Percentiles rank a stretch among this genome's conserved stretches.
Evolutionary conservation across 2,888 invertebrate genomes (phyloP).

Genomic region (Dryocosmus kuriphilus): DNA sequence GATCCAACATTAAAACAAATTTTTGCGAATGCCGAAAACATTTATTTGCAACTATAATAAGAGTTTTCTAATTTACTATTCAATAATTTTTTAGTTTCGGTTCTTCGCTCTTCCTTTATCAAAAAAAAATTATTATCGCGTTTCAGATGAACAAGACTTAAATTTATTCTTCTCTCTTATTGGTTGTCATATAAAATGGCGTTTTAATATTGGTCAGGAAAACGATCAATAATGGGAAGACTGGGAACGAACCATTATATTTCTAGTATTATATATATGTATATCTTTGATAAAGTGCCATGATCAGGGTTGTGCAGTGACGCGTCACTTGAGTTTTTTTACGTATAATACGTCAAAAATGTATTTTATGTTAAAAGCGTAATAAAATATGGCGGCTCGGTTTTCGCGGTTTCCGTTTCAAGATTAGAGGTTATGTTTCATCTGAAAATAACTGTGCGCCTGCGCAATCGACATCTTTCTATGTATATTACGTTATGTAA

Average conservation of each 20-base stretch:
- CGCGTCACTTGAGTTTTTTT: no score
- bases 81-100: background rate
- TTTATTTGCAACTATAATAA: background rate
- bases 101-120: background rate
- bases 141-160: background rate
- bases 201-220: background rate
- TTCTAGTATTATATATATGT: no score
- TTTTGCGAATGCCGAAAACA: background rate
- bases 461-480: no score
- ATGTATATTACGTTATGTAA: no score
- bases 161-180: background rate
- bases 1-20: background rate
- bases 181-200: background rate
- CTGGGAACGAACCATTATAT: slow-evolving; percentile 17
- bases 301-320: no score
- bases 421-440: no score
- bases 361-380: no score
- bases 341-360: no score
- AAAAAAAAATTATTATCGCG: background rate
- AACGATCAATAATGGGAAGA: background rate
- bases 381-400: no score
- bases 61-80: background rate
- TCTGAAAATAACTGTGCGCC: no score
- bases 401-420: no score
- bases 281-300: no score